phyloP scores from a whole-genome alignment of 1,140 invertebrate genomes.

The Papilio polytes region DNA sequence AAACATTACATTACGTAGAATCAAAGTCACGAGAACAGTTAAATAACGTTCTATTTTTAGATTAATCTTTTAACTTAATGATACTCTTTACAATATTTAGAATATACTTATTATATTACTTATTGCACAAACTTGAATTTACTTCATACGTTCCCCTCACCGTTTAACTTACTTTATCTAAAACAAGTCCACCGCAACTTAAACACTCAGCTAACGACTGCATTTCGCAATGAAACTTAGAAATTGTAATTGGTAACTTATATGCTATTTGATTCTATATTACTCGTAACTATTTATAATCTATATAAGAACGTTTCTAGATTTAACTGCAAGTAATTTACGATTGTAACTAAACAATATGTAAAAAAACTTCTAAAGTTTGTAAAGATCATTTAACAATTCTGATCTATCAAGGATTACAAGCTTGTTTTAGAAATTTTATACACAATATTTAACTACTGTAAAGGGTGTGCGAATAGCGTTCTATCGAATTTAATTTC shows the following conservation, averaged over 20 bases:
- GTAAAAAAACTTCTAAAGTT: too few species aligned
- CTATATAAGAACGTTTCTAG: not conserved
- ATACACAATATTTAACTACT: too few species aligned
- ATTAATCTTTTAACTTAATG: not conserved
- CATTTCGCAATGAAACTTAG: conserved; percentile 16
- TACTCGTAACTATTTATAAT: not conserved
- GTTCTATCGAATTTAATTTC: too few species aligned
- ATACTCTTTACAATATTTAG: not conserved
- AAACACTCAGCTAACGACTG: not conserved
- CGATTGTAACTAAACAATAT: not conserved
- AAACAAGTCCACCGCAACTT: conserved; percentile 8
- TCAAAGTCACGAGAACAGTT: too few species aligned
- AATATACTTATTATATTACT: conserved; percentile 34
- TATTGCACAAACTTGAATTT: conserved; percentile 38
- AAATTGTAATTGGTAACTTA: conserved; percentile 2
- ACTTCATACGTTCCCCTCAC: conserved; percentile 36
- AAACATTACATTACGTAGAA: too few species aligned
- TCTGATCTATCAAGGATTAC: too few species aligned
- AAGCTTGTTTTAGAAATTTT: too few species aligned
- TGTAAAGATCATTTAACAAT: too few species aligned
- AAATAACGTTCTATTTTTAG: not conserved
- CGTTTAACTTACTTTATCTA: conserved; percentile 19
- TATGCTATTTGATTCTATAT: not conserved
- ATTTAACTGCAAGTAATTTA: not conserved
- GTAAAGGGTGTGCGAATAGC: too few species aligned